phyloP scores from a whole-genome alignment of 2,888 invertebrate genomes.

The Drosophila prostipennis region DNA sequence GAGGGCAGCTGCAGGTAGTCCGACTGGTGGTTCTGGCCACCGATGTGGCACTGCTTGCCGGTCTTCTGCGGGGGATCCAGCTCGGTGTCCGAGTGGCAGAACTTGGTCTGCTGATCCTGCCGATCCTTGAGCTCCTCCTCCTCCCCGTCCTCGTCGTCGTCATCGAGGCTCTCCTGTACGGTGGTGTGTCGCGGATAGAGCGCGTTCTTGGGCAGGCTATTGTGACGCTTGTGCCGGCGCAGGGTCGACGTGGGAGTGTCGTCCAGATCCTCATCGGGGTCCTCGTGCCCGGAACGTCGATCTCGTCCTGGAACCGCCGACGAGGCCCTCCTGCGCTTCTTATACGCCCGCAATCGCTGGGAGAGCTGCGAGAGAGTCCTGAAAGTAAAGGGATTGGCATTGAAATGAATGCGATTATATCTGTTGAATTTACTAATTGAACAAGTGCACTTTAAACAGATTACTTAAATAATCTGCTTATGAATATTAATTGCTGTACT shows the following conservation, averaged over 20 bases:
- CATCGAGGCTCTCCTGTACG: constrained; percentile 50
- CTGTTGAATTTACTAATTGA: too few species aligned
- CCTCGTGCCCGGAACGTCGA: constrained; percentile 47
- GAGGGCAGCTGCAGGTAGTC: constrained; percentile 87
- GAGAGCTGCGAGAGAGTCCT: constrained; percentile 77
- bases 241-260: constrained; percentile 59
- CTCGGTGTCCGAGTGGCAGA: constrained; percentile 69
- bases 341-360: constrained; percentile 64
- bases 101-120: constrained; percentile 38
- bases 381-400: constrained; percentile 6
- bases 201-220: constrained; percentile 82
- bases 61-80: constrained; percentile 47
- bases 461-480: not conserved
- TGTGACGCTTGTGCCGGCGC: constrained; percentile 73
- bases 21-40: constrained; percentile 44
- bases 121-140: constrained; percentile 10
- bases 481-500: not conserved
- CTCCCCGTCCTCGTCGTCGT: constrained; percentile 29
- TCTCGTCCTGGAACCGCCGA: constrained; percentile 68
- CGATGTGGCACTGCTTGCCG: constrained; percentile 41
- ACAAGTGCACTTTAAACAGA: not conserved
- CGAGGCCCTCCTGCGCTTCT: constrained; percentile 78
- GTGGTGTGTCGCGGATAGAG: constrained; percentile 61
- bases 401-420: too few species aligned
- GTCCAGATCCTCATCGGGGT: constrained; percentile 58